Base-by-base conservation (phyloP, 2,888 invertebrate genomes). In the Melolontha melolontha region DNA sequence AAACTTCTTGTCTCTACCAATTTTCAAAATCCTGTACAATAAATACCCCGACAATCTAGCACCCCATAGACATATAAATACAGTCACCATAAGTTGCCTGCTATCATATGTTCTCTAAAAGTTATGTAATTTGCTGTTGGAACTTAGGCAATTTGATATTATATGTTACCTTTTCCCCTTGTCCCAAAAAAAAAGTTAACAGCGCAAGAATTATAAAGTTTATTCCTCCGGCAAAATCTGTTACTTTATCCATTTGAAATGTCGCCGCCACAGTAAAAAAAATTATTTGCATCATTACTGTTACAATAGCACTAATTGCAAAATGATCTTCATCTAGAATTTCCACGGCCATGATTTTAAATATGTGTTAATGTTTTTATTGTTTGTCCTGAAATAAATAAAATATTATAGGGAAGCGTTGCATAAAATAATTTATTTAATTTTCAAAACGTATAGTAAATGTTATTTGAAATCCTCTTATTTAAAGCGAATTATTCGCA, bases 211-310 rank as follows among this genome's bases (percentile, higher is more conserved):
- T 92, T 73, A 96, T 93, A 82, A 97, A 97, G 84, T 96, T 96
- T 66, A 93, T 92, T 66, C 96, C 96, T 7, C 96, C 95, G 70
- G 96, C 96, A 84, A 96, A 95, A 83, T 97, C 96, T 0, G 96
- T 94, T 67, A 96, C 87, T 85, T 96, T 95, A 81, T 96, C 96
- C 85, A 93, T 90, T 82, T 95, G 93, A 75, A 94, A 92, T 65
- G 91, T 87, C 5, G 94, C 92, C 47, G 95, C 95, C 75, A 96
- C 89, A 42, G 91, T 87, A 84, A 96, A 96, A 85, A 96, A 96
- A 63, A 94, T 86, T 64, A 96, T 86, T 84, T 96, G 96, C 92
- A 95, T 90, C 22, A 88, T 88, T 34, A 93, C 90, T 0, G 93
- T 92, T 55, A 94, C 93, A 83, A 94, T 93, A 29, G 93, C 94